A percentile compares a stretch with the other conserved stretches of the same genome.
These are phyloP conservation scores for Lanius ludovicianus DNA, from an alignment of 2,113 vertebrate genomes.

Conservation along the genomic window DNA sequence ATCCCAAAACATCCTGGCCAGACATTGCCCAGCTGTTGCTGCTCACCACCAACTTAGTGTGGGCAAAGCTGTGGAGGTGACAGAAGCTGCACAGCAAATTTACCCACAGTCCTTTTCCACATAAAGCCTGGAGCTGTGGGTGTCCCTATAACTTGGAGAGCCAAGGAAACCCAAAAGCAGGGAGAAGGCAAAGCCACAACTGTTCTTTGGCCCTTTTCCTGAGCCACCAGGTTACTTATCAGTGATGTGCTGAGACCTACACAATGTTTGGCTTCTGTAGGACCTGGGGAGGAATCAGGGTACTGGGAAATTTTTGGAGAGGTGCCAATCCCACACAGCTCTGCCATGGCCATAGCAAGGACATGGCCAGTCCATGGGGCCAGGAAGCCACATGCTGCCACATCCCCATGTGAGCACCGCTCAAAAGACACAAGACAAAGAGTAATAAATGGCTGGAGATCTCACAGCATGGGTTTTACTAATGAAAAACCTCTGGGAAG, in stretches of 20 bases:
- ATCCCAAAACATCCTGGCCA: not conserved
- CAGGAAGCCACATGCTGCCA: not conserved
- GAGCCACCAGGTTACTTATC: not conserved
- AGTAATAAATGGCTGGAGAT: not conserved
- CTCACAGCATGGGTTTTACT: not conserved
- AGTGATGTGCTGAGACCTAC: fast-evolving
- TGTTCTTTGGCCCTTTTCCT: not conserved
- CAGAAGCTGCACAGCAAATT: not conserved
- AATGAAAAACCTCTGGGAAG: not conserved
- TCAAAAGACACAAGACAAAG: not conserved
- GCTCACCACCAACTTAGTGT: not conserved
- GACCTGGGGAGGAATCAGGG: not conserved
- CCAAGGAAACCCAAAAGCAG: not conserved
- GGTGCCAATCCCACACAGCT: not conserved
- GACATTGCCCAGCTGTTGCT: not conserved
- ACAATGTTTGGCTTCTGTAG: not conserved
- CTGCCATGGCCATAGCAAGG: not conserved
- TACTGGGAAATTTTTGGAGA: not conserved
- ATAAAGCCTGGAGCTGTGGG: not conserved
- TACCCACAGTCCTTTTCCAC: not conserved
- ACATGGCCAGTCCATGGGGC: fast-evolving
- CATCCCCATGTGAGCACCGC: fast-evolving
- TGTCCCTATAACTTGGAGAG: not conserved
- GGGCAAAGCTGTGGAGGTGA: not conserved
- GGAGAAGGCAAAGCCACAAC: not conserved